These are phyloP conservation scores for Sebastes minor DNA, from an alignment of 2,797 vertebrate genomes.

Conservation along the genomic window DNA sequence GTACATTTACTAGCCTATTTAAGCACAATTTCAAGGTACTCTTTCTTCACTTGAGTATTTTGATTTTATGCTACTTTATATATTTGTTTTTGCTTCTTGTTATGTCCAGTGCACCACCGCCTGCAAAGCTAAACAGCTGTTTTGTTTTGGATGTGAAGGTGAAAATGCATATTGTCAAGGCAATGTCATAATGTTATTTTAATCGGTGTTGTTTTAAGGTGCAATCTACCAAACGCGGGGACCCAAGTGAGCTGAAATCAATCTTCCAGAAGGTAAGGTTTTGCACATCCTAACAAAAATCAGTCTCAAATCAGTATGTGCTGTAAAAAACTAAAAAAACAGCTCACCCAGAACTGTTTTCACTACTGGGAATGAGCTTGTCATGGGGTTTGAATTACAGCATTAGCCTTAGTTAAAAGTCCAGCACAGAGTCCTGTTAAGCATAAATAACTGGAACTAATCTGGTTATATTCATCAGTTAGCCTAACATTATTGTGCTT, in stretches of 20 bases:
- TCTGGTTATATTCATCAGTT: neutral
- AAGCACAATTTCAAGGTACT: neutral
- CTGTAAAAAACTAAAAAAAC: too few relatives aligned
- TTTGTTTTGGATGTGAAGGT: neutral
- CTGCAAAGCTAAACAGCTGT: neutral
- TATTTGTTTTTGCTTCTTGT: neutral
- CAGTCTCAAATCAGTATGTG: neutral
- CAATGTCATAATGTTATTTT: neutral
- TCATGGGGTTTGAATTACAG: constrained; percentile 64
- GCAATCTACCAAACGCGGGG: constrained; percentile 93
- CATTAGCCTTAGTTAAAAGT: constrained; percentile 18
- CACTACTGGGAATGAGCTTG: neutral
- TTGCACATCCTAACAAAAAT: neutral
- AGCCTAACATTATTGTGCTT: neutral
- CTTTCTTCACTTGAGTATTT: neutral
- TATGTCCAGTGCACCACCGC: neutral
- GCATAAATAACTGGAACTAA: neutral
- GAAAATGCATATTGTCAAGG: neutral
- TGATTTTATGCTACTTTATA: neutral
- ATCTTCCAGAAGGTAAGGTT: constrained; percentile 94
- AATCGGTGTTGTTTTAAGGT: constrained; percentile 80
- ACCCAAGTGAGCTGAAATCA: constrained; percentile 90
- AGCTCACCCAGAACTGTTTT: neutral
- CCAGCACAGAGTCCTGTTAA: neutral
- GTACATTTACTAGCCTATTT: neutral